Evolutionary conservation across 2,113 vertebrate species (phyloP).

Genomic region (Neolamprologus ventralis): DNA sequence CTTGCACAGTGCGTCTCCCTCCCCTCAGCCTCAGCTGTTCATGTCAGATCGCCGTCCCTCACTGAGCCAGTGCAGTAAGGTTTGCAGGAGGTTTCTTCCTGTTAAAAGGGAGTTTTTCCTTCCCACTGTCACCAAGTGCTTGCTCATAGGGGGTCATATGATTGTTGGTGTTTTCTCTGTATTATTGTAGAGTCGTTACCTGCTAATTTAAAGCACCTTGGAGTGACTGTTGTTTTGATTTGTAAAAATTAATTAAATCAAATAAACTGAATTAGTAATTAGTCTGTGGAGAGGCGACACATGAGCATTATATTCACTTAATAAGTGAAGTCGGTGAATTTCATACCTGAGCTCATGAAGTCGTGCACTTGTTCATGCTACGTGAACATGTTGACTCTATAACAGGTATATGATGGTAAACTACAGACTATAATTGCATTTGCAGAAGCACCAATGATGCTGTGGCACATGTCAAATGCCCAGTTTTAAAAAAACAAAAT

Average conservation of each 20-base stretch:
- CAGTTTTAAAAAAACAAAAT: not conserved
- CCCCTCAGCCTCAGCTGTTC: not conserved
- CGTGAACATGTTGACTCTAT: not conserved
- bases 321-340: not conserved
- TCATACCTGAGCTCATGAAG: not conserved
- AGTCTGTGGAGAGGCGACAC: not conserved
- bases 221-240: not conserved
- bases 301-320: not conserved
- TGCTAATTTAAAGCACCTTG: not conserved
- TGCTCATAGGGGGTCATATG: accelerated
- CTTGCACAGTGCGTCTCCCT: not conserved
- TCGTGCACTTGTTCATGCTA: not conserved
- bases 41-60: accelerated
- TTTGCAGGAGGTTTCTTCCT: not conserved
- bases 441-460: not conserved
- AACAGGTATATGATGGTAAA: not conserved
- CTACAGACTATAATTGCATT: accelerated
- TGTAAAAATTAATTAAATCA: not conserved
- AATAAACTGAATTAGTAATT: not conserved
- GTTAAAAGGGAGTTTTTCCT: not conserved
- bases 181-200: accelerated
- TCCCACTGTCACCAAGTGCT: accelerated
- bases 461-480: not conserved
- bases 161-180: accelerated
- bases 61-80: not conserved